Conservation (phyloP, 2,797 vertebrate genomes). For the Mormyrus hasselquistii region DNA sequence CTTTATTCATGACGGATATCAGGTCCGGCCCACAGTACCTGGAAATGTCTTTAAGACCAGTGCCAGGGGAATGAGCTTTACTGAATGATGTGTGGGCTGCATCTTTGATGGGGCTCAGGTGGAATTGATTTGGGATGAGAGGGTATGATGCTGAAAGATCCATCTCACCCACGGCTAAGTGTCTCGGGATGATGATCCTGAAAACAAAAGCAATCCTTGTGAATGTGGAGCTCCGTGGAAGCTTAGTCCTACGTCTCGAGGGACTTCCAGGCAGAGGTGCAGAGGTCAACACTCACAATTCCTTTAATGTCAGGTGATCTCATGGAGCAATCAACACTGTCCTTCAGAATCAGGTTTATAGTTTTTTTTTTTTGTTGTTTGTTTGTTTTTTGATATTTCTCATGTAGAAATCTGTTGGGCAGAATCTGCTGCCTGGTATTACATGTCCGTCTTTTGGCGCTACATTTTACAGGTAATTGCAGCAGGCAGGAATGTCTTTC, state of each 20-base stretch:
- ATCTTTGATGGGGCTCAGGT: not conserved
- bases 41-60: not conserved
- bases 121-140: not conserved
- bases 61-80: not conserved
- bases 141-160: slow-evolving; percentile 19
- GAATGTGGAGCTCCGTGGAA: not conserved
- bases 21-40: not conserved
- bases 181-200: slow-evolving; percentile 1
- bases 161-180: slow-evolving; percentile 13
- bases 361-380: not conserved
- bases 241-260: not conserved
- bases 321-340: not conserved
- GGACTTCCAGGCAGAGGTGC: not conserved
- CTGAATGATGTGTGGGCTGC: not conserved
- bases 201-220: not conserved
- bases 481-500: slow-evolving; percentile 5
- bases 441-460: not conserved
- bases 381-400: not conserved
- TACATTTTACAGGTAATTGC: not conserved
- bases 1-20: slow-evolving; percentile 32
- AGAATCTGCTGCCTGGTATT: not conserved
- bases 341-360: not conserved
- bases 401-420: not conserved
- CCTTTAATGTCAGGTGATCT: slow-evolving; percentile 12
- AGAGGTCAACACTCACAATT: not conserved